Evolutionary conservation across 2,888 invertebrate species (phyloP), one percentile per base, ranked within the genome.

Genomic region (Aphidius colemani): DNA sequence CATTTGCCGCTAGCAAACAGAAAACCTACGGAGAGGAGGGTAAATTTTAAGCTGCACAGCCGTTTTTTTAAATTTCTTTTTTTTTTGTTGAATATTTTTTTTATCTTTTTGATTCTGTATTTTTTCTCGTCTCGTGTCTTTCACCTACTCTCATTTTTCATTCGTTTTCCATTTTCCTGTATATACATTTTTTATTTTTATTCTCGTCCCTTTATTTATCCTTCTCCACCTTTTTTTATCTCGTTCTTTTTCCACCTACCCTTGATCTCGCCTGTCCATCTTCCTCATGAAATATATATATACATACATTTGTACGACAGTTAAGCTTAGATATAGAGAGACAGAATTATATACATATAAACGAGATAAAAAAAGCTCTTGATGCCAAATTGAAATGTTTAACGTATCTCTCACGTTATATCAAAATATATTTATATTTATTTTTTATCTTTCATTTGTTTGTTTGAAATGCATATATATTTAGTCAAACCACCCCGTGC

Each of bases 311-410:
- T 67, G 64, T 66, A 60, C 55, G 68, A 60, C 66, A 51, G 53
- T 56, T 48, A 46, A 49, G 41, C 48, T 49, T 18, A 45, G 44
- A 57, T 53, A 57, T 53, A 66, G 50, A 61, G 30, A 30, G 44
- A 60, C 56, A 61, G 59, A 44, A 30, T 30, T 30, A 30, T 45
- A 41, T 64, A 63, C 56, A 60, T 65, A 13, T 9, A 50, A 46
- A 40, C 11, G 45, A 53, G 61, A 66, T 48, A 57, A 53, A 59
- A 30, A 60, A 59, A 63, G 63, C 53, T 68, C 67, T 57, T 67
- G 73, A 75, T 75, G 75, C 74, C 75, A 77, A 83, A 84, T 84
- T 84, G 84, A 84, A 84, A 83, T 81, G 84, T 84, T 84, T 82
- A 82, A 81, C 82, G 73, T 76, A 73, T 74, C 74, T 75, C 76